Conservation (phyloP, 2,888 invertebrate genomes). For the Glyphotaelius pellucidus region DNA sequence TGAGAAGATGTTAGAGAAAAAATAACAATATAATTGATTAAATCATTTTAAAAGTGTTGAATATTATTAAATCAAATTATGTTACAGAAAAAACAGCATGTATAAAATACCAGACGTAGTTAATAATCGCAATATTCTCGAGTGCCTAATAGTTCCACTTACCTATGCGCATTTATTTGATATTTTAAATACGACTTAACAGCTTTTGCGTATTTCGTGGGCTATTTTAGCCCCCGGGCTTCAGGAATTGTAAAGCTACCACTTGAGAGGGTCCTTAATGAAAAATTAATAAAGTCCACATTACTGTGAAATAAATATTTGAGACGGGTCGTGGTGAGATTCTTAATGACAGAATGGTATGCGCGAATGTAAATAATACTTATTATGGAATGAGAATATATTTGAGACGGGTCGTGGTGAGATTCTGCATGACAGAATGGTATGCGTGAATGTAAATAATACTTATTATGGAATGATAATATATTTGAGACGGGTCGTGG, state of each 20-base stretch:
- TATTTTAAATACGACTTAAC: not conserved
- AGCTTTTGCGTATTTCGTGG: constrained; percentile 2
- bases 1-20: no score
- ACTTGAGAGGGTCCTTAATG: not conserved
- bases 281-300: not conserved
- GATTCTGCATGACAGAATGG: no score
- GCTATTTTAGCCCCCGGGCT: not conserved
- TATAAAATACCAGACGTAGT: not conserved
- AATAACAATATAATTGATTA: no score
- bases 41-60: not conserved
- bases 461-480: no score
- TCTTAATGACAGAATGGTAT: not conserved
- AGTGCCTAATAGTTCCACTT: not conserved
- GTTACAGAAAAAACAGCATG: not conserved
- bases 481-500: no score
- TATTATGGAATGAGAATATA: no score
- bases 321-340: not conserved
- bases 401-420: no score
- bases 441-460: no score
- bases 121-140: not conserved
- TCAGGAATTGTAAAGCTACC: not conserved
- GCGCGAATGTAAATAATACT: not conserved
- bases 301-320: not conserved
- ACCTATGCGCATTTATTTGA: not conserved
- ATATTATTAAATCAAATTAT: not conserved